Conservation (phyloP, 2,113 vertebrate species). For the Tamias sibiricus region DNA sequence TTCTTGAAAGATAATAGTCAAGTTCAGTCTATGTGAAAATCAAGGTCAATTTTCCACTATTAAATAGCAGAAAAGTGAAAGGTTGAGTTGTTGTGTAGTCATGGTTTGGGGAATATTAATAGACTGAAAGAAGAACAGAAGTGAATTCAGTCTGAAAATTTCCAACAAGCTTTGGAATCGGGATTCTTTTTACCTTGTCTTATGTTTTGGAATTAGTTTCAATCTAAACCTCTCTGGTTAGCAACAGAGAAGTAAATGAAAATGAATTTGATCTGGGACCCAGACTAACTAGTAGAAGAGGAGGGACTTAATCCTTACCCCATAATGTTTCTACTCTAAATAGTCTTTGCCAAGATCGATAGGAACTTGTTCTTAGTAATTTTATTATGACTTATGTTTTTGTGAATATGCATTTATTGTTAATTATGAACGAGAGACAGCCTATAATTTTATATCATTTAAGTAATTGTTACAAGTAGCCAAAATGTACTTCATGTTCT, state of each 20-base stretch:
- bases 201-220: slow-evolving; percentile 45
- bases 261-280: slow-evolving; percentile 43
- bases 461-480: neutral
- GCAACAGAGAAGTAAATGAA: slow-evolving; percentile 23
- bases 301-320: neutral
- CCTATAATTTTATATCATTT: slow-evolving; percentile 32
- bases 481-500: neutral
- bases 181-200: neutral
- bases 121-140: neutral
- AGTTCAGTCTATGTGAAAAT: slow-evolving; percentile 29
- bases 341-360: neutral
- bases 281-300: neutral
- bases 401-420: neutral
- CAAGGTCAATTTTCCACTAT: slow-evolving; percentile 36
- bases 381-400: slow-evolving; percentile 50
- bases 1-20: neutral
- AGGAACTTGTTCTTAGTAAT: neutral
- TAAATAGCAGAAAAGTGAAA: slow-evolving; percentile 18
- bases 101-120: neutral
- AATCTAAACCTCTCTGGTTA: neutral
- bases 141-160: neutral
- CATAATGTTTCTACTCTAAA: neutral
- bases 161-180: neutral
- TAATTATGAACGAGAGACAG: neutral
- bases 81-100: neutral